Evolutionary conservation across 2,113 vertebrate genomes (phyloP).

Genomic region (Lophotis ruficrista): DNA sequence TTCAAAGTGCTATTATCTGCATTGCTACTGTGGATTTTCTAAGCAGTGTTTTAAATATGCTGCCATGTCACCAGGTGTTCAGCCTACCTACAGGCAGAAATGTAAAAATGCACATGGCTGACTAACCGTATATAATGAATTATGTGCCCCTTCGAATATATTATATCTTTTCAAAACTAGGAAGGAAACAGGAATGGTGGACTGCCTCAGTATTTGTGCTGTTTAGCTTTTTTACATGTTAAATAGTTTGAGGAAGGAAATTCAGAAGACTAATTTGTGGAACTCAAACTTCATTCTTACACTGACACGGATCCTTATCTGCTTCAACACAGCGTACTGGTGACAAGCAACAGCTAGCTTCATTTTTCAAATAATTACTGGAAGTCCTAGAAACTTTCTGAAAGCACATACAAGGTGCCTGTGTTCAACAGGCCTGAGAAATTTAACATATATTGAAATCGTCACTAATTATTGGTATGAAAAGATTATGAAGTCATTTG

Average conservation of each 20-base stretch:
- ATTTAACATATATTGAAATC: neutral
- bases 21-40: neutral
- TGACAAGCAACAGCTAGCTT: neutral
- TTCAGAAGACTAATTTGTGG: neutral
- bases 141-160: constrained; percentile 47
- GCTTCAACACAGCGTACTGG: neutral
- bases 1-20: neutral
- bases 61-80: constrained; percentile 61
- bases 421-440: neutral
- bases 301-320: neutral
- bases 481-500: neutral
- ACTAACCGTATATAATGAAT: constrained; percentile 56
- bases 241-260: neutral
- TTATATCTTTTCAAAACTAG: neutral
- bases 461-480: neutral
- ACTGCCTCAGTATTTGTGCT: neutral
- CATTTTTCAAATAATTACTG: neutral
- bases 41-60: neutral
- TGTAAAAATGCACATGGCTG: constrained; percentile 56
- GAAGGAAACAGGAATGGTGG: neutral
- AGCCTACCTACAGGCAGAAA: constrained; percentile 62
- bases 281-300: neutral
- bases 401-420: neutral
- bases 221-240: neutral
- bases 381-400: neutral